Evolutionary conservation across 2,888 invertebrate genomes (phyloP), one percentile per base, ranked within the genome.

Genomic region (Drosophila nr. medialis): DNA sequence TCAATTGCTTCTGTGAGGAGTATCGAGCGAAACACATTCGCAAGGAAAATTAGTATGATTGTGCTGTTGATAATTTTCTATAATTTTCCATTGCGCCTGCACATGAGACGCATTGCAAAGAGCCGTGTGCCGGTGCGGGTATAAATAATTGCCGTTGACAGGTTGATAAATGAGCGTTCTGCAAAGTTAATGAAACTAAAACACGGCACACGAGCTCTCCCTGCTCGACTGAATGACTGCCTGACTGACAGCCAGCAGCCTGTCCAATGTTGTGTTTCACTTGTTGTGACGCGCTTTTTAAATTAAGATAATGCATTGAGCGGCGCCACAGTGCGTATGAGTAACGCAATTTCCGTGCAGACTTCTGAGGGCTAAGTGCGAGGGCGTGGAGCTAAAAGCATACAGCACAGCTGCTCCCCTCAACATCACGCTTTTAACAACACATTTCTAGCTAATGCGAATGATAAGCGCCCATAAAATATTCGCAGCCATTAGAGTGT

Each of bases 61-160:
- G 38, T 34, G 38, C 18, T 61, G 27, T 32, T 56, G 45, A 78
- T 72, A 72, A 89, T 77, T 74, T 86, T 77, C 72, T 81, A 80
- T 79, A 77, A 84, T 73, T 74, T 72, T 69, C 36, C 62, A 38
- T 49, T 50, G 71, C 73, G 59, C 53, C 67, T 51, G 64, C 64
- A 53, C 67, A 75, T 64, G 49, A 71, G 62, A 21, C 64, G 67
- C 76, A 79, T 36, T 50, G 60, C 15, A 34, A 30, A 45, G 30
- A 34, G 27, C 36, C 27, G n/a, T 21, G 34, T 29, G 45, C 30
- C 48, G 40, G 21, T 53, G 72, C 18, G 55, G 69, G 58, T 72
- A 86, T 88, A 85, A 87, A 89, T 90, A 90, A 90, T 88, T 88
- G 84, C 75, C 40, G 86, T 77, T 88, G 88, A 88, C 88, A 88